Base-by-base conservation (phyloP, 2,888 invertebrate genomes). In the Nomada fucata region DNA sequence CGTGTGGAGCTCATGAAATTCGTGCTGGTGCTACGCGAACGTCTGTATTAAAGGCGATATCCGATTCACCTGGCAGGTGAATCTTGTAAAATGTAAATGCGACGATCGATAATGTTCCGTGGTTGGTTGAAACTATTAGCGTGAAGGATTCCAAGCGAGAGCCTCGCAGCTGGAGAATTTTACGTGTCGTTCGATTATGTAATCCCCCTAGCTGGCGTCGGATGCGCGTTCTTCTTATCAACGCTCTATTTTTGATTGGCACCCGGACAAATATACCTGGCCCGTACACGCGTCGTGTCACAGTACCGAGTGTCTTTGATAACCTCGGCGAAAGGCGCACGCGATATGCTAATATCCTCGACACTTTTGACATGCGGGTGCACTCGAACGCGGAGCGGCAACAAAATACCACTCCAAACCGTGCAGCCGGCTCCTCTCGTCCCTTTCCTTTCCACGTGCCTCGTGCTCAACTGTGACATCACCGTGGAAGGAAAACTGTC, bases 271-370 rank as follows among this genome's bases (percentile, higher is more conserved):
- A 75, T 79, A 29, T 57, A 63, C n/a, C 57, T 26, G 23, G 36
- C 53, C 50, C 52, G 70, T 69, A 53, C 55, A 52, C 71, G 67
- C 53, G 76, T 73, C 76, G 36, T 55, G 73, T 42, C 23, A 13
- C 11, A 26, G 60, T 67, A 61, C 42, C 67, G 70, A 73, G 70
- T 77, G 82, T 78, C 76, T 76, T 64, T 52, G 87, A 87, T 87
- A 87, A 88, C 86, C 84, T 72, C 76, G 70, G 72, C 63, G 76
- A 86, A 88, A 88, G 83, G 83, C 83, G 76, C 88, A 86, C 86
- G 86, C 88, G 88, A 88, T 88, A 88, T 86, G 88, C 86, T 86
- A 88, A 88, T 88, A 83, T 84, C 81, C 83, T 60, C 86, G 77
- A 79, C 86, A 80, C 78, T 82, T 67, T 72, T 72, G 74, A 68